Conservation (phyloP, 2,797 vertebrate species). For the Catamblyrhynchus diadema region DNA sequence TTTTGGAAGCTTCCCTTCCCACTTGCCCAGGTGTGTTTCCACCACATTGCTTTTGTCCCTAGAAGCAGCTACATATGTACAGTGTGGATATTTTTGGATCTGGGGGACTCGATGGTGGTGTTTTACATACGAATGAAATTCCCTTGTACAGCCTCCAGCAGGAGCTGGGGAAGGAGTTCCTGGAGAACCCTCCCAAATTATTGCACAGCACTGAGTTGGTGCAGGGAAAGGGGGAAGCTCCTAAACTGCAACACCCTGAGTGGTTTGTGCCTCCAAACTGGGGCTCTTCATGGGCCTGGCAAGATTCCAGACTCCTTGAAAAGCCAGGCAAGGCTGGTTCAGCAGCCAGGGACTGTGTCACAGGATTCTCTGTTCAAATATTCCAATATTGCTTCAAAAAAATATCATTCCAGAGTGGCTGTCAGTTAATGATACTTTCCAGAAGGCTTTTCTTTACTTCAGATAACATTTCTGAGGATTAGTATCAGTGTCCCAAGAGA, state of each 20-base stretch:
- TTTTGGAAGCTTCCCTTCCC: not conserved
- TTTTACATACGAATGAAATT: slow-evolving; percentile 4
- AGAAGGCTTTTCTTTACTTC: not conserved
- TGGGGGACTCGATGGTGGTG: not conserved
- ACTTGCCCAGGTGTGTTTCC: not conserved
- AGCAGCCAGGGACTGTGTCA: not conserved
- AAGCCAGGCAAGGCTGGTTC: not conserved
- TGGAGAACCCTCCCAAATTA: rapidly evolving
- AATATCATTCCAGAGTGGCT: rapidly evolving
- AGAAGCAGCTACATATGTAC: not conserved
- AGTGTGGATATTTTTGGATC: not conserved
- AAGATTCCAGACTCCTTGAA: not conserved
- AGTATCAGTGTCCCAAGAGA: not conserved
- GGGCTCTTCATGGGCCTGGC: not conserved
- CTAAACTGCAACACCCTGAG: not conserved
- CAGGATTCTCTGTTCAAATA: not conserved
- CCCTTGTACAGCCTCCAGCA: not conserved
- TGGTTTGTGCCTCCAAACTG: not conserved
- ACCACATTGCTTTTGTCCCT: not conserved
- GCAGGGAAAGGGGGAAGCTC: not conserved
- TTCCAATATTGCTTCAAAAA: not conserved
- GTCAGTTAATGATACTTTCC: not conserved
- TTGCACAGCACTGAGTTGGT: not conserved
- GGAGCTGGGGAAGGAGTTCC: not conserved
- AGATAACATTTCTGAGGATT: not conserved